These are phyloP conservation scores for Bos javanicus DNA, from an alignment of 2,113 vertebrate species.

Conservation along the genomic window DNA sequence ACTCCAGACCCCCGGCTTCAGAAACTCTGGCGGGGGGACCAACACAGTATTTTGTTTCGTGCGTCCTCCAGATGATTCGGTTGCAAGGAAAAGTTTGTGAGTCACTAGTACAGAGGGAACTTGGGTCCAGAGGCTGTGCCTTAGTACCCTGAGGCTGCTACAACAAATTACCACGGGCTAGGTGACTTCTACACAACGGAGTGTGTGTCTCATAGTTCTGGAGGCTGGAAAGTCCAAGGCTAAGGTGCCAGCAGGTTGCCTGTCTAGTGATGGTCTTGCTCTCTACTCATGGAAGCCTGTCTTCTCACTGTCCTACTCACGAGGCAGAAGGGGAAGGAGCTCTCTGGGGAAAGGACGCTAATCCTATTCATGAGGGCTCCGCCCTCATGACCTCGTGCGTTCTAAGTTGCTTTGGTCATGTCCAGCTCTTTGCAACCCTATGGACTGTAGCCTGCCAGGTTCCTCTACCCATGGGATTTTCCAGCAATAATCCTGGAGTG, in stretches of 20 bases:
- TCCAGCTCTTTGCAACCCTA: neutral
- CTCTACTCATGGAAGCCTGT: neutral
- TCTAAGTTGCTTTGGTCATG: neutral
- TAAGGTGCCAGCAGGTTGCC: neutral
- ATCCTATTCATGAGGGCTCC: neutral
- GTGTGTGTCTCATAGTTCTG: neutral
- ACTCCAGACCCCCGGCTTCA: neutral
- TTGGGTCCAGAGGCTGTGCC: neutral
- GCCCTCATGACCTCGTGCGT: accelerated
- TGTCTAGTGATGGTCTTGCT: neutral
- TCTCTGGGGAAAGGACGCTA: neutral
- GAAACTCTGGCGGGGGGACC: neutral
- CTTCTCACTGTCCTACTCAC: neutral
- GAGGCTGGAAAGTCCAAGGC: neutral
- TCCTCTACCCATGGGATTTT: neutral
- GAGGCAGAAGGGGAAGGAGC: neutral
- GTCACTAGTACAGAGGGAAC: neutral
- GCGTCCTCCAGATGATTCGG: neutral
- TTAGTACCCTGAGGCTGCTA: neutral
- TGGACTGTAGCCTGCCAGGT: neutral
- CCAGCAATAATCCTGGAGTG: neutral
- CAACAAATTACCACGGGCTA: neutral
- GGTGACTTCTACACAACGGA: neutral
- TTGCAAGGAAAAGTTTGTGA: neutral
- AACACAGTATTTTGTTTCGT: neutral